These are phyloP conservation scores for Lucilia sericata DNA, from an alignment of 1,140 invertebrate genomes.

Conservation along the genomic window DNA sequence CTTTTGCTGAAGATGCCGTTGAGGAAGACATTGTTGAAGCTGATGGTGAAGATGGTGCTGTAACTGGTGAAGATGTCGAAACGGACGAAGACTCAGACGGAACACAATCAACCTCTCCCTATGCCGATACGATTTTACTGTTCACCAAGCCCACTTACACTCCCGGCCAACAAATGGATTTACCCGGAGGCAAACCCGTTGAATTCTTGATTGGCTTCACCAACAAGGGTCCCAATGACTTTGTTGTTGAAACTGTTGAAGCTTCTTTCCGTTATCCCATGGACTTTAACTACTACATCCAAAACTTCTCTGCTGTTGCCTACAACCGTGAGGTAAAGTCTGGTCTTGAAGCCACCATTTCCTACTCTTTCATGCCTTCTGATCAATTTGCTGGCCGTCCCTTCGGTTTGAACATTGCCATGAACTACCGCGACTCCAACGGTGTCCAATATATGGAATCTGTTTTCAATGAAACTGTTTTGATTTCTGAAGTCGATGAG, in stretches of 20 bases:
- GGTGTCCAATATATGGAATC: constrained; percentile 83
- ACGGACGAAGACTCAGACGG: constrained; percentile 76
- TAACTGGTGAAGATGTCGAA: constrained; percentile 75
- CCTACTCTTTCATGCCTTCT: constrained; percentile 94
- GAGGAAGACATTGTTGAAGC: constrained; percentile 83
- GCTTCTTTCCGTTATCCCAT: constrained; percentile 98
- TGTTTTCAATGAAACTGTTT: constrained; percentile 99
- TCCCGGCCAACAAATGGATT: constrained; percentile 62
- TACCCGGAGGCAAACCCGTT: constrained; percentile 85
- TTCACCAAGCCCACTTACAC: constrained; percentile 85
- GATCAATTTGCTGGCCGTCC: constrained; percentile 96
- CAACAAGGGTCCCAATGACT: constrained; percentile 93
- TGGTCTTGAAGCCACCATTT: constrained; percentile 92
- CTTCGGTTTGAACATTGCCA: constrained; percentile 93
- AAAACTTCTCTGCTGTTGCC: constrained; percentile 95
- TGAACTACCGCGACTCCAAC: constrained; percentile 89
- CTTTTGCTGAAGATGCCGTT: constrained; percentile 80
- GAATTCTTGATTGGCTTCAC: constrained; percentile 97
- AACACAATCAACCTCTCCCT: constrained; percentile 80
- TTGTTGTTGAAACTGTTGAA: constrained; percentile 92
- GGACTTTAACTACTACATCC: constrained; percentile 98
- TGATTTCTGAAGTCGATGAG: constrained; percentile 96
- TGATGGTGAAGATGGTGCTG: constrained; percentile 76
- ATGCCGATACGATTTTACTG: constrained; percentile 91
- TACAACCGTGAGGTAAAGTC: constrained; percentile 92